A percentile compares a stretch with the other conserved stretches of the same genome.
These are phyloP conservation scores for Epizoanthus scotinus DNA, from an alignment of 92 coral and sea anemone species.

Conservation along the genomic window DNA sequence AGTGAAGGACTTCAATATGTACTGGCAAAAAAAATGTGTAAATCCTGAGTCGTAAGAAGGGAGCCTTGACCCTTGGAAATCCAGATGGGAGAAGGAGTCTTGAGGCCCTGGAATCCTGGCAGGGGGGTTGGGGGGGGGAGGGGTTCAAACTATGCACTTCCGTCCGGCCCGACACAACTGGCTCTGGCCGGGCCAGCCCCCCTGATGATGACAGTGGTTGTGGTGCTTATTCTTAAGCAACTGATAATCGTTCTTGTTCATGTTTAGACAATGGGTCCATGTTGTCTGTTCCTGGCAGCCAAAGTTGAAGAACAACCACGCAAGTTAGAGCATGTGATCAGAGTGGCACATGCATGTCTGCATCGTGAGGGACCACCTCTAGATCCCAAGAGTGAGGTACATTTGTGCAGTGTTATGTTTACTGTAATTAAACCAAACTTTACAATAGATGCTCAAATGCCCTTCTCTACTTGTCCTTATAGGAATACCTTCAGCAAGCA, in stretches of 20 bases:
- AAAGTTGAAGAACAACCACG: constrained; percentile 99
- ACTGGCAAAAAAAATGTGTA: no score
- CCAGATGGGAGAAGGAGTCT: no score
- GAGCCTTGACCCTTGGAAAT: no score
- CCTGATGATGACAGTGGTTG: background rate
- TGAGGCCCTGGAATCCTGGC: no score
- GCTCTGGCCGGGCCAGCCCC: no score
- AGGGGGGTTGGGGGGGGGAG: no score
- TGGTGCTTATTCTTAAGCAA: background rate
- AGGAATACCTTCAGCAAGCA: constrained; percentile 98
- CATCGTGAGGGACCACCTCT: constrained; percentile 89
- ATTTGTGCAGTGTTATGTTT: background rate
- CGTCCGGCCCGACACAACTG: no score
- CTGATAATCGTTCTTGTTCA: background rate
- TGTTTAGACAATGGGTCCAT: constrained; percentile 82
- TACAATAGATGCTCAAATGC: background rate
- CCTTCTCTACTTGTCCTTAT: background rate
- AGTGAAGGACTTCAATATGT: no score
- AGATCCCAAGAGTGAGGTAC: constrained; percentile 95
- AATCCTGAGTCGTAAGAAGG: no score
- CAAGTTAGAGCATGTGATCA: constrained; percentile 91
- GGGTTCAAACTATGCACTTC: no score
- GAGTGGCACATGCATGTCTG: constrained; percentile 94
- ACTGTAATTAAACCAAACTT: background rate
- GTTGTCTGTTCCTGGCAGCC: constrained; percentile 95